phyloP scores from a whole-genome alignment of 2,888 invertebrate genomes.

The Rhopalosiphum nymphaeae region DNA sequence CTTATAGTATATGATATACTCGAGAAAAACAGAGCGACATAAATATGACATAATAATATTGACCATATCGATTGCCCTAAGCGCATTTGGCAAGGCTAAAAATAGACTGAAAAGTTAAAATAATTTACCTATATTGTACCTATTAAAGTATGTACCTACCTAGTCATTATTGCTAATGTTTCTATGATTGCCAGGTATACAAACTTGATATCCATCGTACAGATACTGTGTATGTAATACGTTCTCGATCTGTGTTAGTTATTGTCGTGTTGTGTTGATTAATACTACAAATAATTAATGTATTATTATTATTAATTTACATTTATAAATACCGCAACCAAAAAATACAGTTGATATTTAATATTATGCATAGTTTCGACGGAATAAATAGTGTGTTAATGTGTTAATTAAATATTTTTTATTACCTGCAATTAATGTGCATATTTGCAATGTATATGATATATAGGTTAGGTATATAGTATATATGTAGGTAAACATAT shows the following conservation, averaged over 20 bases:
- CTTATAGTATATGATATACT: neutral
- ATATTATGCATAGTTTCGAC: neutral
- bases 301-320: neutral
- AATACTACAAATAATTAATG: neutral
- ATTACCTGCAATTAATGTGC: neutral
- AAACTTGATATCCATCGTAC: neutral
- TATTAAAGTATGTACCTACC: neutral
- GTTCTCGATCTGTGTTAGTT: neutral
- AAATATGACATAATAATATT: neutral
- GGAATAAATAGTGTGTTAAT: neutral
- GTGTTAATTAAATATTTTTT: neutral
- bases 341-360: neutral
- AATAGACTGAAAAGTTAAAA: neutral
- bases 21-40: constrained; percentile 19
- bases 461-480: too few species aligned
- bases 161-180: neutral
- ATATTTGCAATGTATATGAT: neutral
- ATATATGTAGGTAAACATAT: too few species aligned
- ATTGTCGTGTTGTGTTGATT: neutral
- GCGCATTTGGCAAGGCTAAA: neutral
- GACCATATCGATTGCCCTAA: neutral
- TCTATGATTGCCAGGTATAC: neutral
- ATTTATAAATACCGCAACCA: neutral
- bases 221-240: neutral
- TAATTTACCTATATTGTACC: neutral